phyloP scores from a whole-genome alignment of 2,113 vertebrate genomes.

The Phrynocephalus versicolor region DNA sequence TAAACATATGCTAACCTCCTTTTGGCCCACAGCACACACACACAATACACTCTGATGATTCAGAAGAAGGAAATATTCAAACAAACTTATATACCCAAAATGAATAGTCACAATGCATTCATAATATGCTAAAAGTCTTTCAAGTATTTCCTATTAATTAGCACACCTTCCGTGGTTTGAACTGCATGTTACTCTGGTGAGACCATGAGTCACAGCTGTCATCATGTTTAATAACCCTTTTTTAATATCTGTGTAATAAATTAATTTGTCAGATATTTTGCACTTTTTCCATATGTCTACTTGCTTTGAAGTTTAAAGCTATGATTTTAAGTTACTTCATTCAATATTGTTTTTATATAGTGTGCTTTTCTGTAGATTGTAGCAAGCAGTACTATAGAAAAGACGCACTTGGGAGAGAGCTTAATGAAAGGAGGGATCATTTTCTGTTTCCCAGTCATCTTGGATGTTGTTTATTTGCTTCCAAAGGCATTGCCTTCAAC shows the following conservation, averaged over 20 bases:
- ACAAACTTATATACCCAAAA: neutral
- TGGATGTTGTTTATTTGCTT: neutral
- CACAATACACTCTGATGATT: too few species aligned
- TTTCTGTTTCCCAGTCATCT: neutral
- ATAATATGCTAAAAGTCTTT: neutral
- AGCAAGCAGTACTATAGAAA: neutral
- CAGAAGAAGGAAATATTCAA: too few species aligned
- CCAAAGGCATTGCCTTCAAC: neutral
- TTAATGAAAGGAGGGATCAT: neutral
- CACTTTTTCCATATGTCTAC: too few species aligned
- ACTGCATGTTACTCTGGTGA: neutral
- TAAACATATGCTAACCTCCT: neutral
- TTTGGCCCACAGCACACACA: neutral
- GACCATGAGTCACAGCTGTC: neutral
- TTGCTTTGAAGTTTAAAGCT: too few species aligned
- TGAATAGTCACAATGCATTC: neutral
- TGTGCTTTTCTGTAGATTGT: neutral
- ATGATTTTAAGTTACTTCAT: too few species aligned
- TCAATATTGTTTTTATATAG: neutral
- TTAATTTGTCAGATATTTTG: too few species aligned
- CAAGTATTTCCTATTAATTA: neutral
- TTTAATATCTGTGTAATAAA: too few species aligned
- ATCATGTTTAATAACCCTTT: too few species aligned
- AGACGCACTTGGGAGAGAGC: neutral
- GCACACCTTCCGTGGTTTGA: neutral